phyloP scores from a whole-genome alignment of 2,113 vertebrate species.

The Gavialis gangeticus region DNA sequence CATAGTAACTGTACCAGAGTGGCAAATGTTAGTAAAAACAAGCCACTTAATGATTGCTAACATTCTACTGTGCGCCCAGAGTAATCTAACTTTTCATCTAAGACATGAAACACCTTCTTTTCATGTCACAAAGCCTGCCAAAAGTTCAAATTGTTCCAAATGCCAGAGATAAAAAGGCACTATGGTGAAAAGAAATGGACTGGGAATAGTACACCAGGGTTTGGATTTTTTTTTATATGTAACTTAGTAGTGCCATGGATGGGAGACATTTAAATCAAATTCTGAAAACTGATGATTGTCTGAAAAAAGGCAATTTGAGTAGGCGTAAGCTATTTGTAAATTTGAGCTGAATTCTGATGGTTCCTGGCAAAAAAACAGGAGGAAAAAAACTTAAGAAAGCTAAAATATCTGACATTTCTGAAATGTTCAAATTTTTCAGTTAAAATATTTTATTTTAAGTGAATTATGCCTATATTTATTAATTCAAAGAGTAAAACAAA shows the following conservation, averaged over 20 bases:
- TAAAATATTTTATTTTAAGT: not conserved
- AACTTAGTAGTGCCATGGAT: not conserved
- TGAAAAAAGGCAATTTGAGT: not conserved
- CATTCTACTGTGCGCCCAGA: not conserved
- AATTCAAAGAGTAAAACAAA: too few relatives aligned
- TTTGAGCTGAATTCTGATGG: not conserved
- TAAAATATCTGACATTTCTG: not conserved
- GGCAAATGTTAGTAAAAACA: conserved; percentile 50
- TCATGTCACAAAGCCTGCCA: not conserved
- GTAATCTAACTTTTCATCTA: not conserved
- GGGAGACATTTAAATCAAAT: not conserved
- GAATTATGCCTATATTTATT: too few relatives aligned
- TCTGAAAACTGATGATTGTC: not conserved
- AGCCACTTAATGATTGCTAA: conserved; percentile 4
- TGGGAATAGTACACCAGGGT: not conserved
- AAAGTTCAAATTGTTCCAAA: not conserved
- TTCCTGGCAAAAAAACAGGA: not conserved
- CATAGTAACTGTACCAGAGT: not conserved
- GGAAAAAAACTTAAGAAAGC: not conserved
- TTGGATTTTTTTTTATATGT: not conserved
- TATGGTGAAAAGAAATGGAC: not conserved
- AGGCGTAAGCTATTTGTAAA: not conserved
- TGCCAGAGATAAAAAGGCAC: not conserved
- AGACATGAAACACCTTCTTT: too few relatives aligned
- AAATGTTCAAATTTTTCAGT: not conserved